Conservation (phyloP, 2,888 invertebrate genomes). For the Drosophila merina region DNA sequence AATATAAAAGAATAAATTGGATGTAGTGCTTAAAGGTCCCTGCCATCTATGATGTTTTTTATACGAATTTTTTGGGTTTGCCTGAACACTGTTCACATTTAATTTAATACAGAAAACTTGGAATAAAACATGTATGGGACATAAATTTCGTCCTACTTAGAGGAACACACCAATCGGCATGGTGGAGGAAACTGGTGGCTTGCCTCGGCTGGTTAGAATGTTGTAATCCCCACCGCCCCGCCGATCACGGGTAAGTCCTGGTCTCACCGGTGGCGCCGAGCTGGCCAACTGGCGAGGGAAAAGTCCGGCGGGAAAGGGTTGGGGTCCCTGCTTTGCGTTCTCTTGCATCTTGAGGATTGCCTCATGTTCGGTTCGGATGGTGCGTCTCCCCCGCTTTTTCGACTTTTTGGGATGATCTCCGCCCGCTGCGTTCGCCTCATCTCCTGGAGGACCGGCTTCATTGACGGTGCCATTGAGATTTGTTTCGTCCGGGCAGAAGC, state of each 20-base stretch:
- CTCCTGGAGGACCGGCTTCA: not conserved
- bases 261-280: constrained; percentile 11
- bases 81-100: not conserved
- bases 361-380: constrained; percentile 44
- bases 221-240: constrained; percentile 42
- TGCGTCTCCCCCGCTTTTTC: constrained; percentile 54
- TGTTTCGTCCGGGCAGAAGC: constrained; percentile 6
- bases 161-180: constrained; percentile 30
- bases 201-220: constrained; percentile 15
- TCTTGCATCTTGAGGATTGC: constrained; percentile 50
- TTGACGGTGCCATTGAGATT: not conserved
- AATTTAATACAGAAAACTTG: constrained; percentile 13
- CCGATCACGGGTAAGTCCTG: constrained; percentile 2
- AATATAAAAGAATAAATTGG: no score
- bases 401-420: constrained; percentile 34
- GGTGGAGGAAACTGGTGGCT: constrained; percentile 9
- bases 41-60: no score
- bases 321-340: constrained; percentile 9
- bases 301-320: constrained; percentile 11
- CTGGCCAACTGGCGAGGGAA: constrained; percentile 18
- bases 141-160: not conserved
- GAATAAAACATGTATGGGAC: constrained; percentile 1
- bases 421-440: constrained; percentile 7
- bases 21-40: no score
- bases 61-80: not conserved